Evolutionary conservation across 2,113 vertebrate genomes (phyloP).

Genomic region (Erinaceus europaeus): DNA sequence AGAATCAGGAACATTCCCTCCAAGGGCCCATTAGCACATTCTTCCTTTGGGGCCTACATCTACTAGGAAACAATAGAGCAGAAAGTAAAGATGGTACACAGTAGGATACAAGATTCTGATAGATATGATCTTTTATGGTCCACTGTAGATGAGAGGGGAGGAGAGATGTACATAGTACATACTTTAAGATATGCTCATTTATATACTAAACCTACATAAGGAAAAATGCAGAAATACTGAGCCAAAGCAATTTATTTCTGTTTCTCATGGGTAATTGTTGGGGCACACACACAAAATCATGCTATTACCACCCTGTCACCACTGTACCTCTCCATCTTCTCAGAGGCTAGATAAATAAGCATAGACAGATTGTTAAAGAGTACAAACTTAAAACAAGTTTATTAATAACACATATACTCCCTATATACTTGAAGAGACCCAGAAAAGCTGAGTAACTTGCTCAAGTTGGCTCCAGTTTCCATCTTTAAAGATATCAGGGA

Average conservation of each 20-base stretch:
- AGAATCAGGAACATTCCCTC: not conserved
- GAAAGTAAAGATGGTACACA: not conserved
- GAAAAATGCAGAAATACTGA: not conserved
- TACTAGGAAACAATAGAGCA: not conserved
- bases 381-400: too few relatives aligned
- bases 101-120: not conserved
- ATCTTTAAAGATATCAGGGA: too few relatives aligned
- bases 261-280: not conserved
- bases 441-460: too few relatives aligned
- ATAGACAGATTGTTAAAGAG: too few relatives aligned
- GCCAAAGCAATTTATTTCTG: not conserved
- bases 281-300: too few relatives aligned
- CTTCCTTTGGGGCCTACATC: not conserved
- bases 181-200: not conserved
- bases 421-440: too few relatives aligned
- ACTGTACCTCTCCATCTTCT: too few relatives aligned
- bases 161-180: not conserved
- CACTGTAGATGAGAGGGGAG: not conserved
- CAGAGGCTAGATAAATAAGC: too few relatives aligned
- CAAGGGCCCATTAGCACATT: not conserved
- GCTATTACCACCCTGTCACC: too few relatives aligned
- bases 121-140: not conserved
- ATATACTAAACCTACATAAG: not conserved
- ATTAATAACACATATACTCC: too few relatives aligned
- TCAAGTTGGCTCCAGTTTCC: too few relatives aligned